These are phyloP conservation scores for Haemorhous mexicanus DNA, from an alignment of 2,113 vertebrate species.

Conservation along the genomic window DNA sequence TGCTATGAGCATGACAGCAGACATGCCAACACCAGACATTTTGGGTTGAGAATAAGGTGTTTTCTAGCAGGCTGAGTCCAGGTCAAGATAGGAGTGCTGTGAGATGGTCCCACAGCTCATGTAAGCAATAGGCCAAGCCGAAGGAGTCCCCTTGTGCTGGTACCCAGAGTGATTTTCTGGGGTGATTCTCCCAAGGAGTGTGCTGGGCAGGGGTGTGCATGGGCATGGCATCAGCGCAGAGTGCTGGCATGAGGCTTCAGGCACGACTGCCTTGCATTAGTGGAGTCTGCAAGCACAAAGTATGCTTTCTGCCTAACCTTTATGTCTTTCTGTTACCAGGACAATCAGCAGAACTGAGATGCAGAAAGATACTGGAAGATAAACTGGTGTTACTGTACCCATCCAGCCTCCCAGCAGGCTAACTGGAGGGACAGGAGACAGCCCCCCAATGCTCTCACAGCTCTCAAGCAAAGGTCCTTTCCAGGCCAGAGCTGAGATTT, in stretches of 20 bases:
- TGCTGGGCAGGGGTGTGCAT: not conserved
- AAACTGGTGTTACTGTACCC: not conserved
- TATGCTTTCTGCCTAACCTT: not conserved
- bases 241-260: not conserved
- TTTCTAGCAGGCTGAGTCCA: not conserved
- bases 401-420: not conserved
- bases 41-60: not conserved
- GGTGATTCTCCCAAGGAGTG: not conserved
- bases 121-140: not conserved
- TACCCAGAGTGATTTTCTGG: not conserved
- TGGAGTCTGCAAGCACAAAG: not conserved
- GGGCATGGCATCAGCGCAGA: accelerated
- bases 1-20: accelerated
- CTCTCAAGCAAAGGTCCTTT: not conserved
- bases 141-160: not conserved
- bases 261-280: not conserved
- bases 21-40: not conserved
- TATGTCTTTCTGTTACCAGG: not conserved
- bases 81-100: not conserved
- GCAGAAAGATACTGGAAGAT: not conserved
- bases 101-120: accelerated
- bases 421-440: not conserved
- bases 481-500: not conserved
- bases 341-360: not conserved
- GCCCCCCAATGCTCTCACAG: not conserved